Evolutionary conservation across 1,140 invertebrate species (phyloP).

Genomic region (Laupala kohalensis): DNA sequence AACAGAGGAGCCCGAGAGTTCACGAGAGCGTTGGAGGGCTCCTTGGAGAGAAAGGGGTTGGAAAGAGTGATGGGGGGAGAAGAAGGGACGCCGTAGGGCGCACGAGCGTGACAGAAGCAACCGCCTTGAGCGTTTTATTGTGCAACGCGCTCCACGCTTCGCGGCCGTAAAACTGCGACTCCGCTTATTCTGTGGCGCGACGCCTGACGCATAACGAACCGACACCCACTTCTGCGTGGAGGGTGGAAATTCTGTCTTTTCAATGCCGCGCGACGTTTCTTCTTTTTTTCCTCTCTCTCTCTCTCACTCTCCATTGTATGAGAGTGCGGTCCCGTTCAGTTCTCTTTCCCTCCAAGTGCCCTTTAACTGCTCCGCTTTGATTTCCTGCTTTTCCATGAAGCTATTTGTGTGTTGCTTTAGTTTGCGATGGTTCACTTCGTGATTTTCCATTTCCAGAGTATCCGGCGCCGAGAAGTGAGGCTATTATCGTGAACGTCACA

Average conservation of each 20-base stretch:
- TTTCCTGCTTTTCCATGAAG: no score
- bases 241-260: no score
- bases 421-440: no score
- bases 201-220: background rate
- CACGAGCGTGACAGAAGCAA: background rate
- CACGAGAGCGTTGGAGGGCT: background rate
- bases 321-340: no score
- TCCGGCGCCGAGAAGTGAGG: no score
- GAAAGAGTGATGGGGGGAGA: background rate
- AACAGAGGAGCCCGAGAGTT: background rate
- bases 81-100: background rate
- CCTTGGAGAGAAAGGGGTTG: background rate
- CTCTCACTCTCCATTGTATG: no score
- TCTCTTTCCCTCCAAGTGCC: no score
- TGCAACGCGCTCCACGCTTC: background rate
- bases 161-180: background rate
- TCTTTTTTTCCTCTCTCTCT: no score
- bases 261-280: no score
- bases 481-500: no score
- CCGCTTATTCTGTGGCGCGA: background rate
- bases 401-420: no score
- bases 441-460: no score
- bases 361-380: background rate
- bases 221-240: background rate
- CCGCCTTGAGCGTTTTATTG: background rate